phyloP scores from a whole-genome alignment of 2,888 invertebrate genomes.

The Mystacides longicornis region DNA sequence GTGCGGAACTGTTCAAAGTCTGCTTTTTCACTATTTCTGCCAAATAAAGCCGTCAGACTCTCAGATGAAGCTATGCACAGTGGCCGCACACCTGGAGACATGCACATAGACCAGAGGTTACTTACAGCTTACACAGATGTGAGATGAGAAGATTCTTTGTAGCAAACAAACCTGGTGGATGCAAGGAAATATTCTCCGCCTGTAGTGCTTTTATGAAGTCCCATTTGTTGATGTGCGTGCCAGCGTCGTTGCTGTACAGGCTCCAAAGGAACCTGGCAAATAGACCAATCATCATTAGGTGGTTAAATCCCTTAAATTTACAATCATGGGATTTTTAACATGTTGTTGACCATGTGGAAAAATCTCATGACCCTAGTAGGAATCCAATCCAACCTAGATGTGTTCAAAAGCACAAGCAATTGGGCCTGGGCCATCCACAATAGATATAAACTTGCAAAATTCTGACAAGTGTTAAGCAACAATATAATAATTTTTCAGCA shows the following conservation, averaged over 20 bases:
- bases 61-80: slow-evolving; percentile 11
- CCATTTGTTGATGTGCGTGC: slow-evolving; percentile 62
- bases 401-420: too few relatives aligned
- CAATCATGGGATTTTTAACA: too few relatives aligned
- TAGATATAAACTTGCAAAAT: too few relatives aligned
- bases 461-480: too few relatives aligned
- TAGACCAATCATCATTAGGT: too few relatives aligned
- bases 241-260: slow-evolving; percentile 75
- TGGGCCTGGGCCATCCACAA: too few relatives aligned
- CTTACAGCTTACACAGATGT: background rate
- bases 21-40: slow-evolving; percentile 43
- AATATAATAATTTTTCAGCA: too few relatives aligned
- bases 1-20: slow-evolving; percentile 68
- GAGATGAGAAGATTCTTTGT: background rate
- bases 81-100: slow-evolving; percentile 7
- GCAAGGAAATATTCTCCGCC: slow-evolving; percentile 45
- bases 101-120: background rate
- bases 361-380: too few relatives aligned
- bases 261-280: slow-evolving; percentile 76
- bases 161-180: slow-evolving; percentile 4
- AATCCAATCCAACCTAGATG: too few relatives aligned
- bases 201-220: slow-evolving; percentile 64
- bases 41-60: slow-evolving; percentile 34
- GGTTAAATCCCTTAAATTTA: too few relatives aligned
- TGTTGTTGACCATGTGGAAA: too few relatives aligned